Base-by-base conservation (phyloP, 2,113 vertebrate species). In the Callaeas wilsoni region DNA sequence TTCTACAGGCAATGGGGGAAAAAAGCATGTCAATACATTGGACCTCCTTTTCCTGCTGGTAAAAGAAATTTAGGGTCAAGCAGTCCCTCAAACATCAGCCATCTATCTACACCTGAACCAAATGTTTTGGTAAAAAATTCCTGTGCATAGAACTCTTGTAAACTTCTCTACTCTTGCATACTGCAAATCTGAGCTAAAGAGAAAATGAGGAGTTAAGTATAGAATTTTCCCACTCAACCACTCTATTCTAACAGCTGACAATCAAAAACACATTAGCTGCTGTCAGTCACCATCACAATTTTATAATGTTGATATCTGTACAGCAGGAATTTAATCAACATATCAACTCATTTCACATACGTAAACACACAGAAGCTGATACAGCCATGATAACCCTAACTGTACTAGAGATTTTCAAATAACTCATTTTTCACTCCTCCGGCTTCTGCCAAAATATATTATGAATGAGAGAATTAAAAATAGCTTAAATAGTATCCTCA, bases 211-310 rank as follows among this genome's bases (percentile, higher is more conserved):
- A 68, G 35, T 55, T 32, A 75, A 84, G 39, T 33, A 46, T 23
- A 69, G 59, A 12, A 37, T 81, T 70, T 93, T 86, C 59, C 35
- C 18, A 86, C 52, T 57, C 64, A 87, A 19, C 6, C 12, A 44
- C 62, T 90, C 77, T 42, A 35, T 91, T 88, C 33, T 63, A 92
- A 85, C 27, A 89, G 16, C 79, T 93, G 85, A 94, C 82, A 92
- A 75, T 96, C 79, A 84, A 87, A 96, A 86, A 7, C 71, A 75
- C 76, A 74, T 94, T 86, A 87, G 16, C 49, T 94, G 39, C 88
- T 93, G 83, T 85, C 93, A 92, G 52, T 86, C 88, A 88, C 8
- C 33, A 52, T 52, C 55, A 78, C 14, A 63, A 81, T 90, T 93
- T 91, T 86, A 56, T 71, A 78, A 42, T 39, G 37, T 57, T 90